Evolutionary conservation across 1,140 invertebrate species (phyloP).

Genomic region (Dreissena rostriformis): DNA sequence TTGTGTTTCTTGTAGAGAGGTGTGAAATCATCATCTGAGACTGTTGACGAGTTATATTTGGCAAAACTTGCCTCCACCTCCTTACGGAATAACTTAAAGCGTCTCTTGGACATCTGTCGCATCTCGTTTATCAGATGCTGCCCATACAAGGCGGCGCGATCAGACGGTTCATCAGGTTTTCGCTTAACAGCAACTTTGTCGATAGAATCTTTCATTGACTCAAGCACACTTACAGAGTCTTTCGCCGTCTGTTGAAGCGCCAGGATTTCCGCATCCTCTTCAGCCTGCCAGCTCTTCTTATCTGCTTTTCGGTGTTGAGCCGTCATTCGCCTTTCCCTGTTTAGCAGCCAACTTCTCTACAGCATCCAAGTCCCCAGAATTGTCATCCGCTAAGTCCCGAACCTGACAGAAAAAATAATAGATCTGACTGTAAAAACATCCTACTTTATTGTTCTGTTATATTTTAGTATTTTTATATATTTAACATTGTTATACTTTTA

Average conservation of each 20-base stretch:
- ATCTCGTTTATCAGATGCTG: neutral
- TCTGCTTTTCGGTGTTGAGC: conserved; percentile 22
- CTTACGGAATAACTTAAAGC: conserved; percentile 7
- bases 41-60: neutral
- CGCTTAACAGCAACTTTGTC: neutral
- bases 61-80: neutral
- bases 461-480: conserved; percentile 31
- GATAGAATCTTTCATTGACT: conserved; percentile 5
- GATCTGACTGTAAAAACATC: conserved; percentile 26
- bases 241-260: conserved; percentile 19
- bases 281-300: conserved; percentile 13
- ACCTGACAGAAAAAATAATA: conserved; percentile 36
- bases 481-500: conserved; percentile 33
- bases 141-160: neutral
- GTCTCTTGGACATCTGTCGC: conserved; percentile 4
- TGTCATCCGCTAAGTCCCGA: conserved; percentile 8
- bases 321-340: conserved; percentile 24
- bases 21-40: conserved; percentile 8
- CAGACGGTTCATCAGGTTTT: too few relatives aligned
- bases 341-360: conserved; percentile 3
- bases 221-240: conserved; percentile 12
- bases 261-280: conserved; percentile 27
- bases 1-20: neutral
- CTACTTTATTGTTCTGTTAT: neutral
- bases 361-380: conserved; percentile 19